Base-by-base conservation (phyloP, 2,113 vertebrate species). In the Picathartes gymnocephalus region DNA sequence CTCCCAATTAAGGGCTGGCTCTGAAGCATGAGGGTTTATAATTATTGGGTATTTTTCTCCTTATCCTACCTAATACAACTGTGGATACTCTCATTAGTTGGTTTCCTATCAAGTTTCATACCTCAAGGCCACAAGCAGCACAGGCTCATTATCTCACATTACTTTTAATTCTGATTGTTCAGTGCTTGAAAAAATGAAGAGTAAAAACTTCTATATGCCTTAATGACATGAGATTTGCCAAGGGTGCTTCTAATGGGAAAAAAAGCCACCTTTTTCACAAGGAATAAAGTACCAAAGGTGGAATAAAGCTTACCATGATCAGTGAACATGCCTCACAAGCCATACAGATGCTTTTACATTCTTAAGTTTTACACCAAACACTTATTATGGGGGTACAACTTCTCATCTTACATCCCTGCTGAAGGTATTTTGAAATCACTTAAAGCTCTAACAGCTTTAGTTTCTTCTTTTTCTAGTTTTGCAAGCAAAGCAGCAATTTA, bases 401-500 rank as follows among this genome's bases (percentile, higher is more conserved):
- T 62, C 60, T 70, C 56, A 54, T 66, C 25, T 60, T 88, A 90
- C 31, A 60, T 73, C 47, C 51, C 50, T 82, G 31, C 44, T 6
- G 35, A 90, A 90, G 47, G 66, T 80, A 74, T 77, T 95, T 94
- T 51, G 76, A 93, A 91, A 88, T 40, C 33, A 92, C 61, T 90
- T 74, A 84, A 92, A 96, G 16, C 60, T 14, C 24, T 68, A 94
- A 88, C 60, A 90, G 72, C 40, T 92, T 93, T 76, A 84, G 72
- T 86, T 92, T 88, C 61, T 84, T 88, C n/a, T 82, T 88, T 39
- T 80, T 56, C 64, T 83, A 66, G 80, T 90, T 93, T 72, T 93
- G 81, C 81, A 80, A 94, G 81, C n/a, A 87, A 91, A 86, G 60
- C 74, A 89, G 64, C 94, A 93, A 94, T 92, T 96, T 84, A 81